phyloP scores from a whole-genome alignment of 2,888 invertebrate genomes.

The Diarsia rubi region DNA sequence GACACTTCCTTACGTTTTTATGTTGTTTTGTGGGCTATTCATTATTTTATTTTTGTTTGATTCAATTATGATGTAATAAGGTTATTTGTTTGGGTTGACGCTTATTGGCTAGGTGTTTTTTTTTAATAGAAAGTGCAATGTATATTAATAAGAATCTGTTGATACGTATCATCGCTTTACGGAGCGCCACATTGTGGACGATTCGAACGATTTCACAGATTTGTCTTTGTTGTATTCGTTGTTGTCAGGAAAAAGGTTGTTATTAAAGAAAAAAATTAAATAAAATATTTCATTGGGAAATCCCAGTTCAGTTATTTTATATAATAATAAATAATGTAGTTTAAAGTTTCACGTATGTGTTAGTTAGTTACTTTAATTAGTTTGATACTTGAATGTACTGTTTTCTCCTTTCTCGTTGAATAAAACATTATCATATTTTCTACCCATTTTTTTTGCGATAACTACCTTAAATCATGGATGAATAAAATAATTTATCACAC shows the following conservation, averaged over 20 bases:
- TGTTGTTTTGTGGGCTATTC: slow-evolving; percentile 53
- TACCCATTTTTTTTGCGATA: background rate
- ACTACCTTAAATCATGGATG: background rate
- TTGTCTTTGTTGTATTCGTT: no score
- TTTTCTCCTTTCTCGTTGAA: background rate
- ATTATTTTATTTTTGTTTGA: slow-evolving; percentile 57
- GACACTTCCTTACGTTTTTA: slow-evolving; percentile 80
- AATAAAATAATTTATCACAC: slow-evolving; percentile 3
- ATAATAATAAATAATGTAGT: background rate
- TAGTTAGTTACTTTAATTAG: no score
- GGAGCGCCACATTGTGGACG: no score
- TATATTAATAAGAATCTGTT: no score
- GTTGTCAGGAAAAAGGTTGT: no score
- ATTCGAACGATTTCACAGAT: no score
- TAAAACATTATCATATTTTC: no score
- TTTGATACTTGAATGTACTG: background rate
- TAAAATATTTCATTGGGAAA: no score
- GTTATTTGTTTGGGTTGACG: slow-evolving; percentile 35
- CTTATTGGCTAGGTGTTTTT: background rate
- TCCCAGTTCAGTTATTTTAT: no score
- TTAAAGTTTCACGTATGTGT: no score
- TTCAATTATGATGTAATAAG: slow-evolving; percentile 61
- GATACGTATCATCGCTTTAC: no score
- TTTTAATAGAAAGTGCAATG: background rate
- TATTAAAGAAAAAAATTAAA: no score